Conservation (phyloP, 1,140 invertebrate species). For the silkworm (Bombyx mori) region ASM3026992v2 NC_085129.1:6959001-6959500, state of each 20-base stretch:
- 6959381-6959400: constrained; percentile 32
- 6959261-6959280: neutral
- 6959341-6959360: constrained; percentile 12
- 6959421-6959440: constrained; percentile 32
- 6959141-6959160: no score
- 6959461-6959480: constrained; percentile 9
- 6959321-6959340: constrained; percentile 10
- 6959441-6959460: constrained; percentile 36
- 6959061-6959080: no score
- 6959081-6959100: no score
- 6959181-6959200: no score
- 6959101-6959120: no score
- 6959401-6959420: constrained; percentile 40
- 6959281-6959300: neutral
- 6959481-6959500: no score
- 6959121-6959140: no score
- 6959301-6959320: constrained; percentile 3
- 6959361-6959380: constrained; percentile 24
- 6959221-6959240: neutral
- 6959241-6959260: neutral
- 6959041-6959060: no score
- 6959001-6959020: no score
- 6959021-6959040: no score
- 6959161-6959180: no score
- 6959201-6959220: no score